These are phyloP conservation scores for Neria commutata DNA, from an alignment of 2,888 invertebrate species.

Conservation along the genomic window DNA sequence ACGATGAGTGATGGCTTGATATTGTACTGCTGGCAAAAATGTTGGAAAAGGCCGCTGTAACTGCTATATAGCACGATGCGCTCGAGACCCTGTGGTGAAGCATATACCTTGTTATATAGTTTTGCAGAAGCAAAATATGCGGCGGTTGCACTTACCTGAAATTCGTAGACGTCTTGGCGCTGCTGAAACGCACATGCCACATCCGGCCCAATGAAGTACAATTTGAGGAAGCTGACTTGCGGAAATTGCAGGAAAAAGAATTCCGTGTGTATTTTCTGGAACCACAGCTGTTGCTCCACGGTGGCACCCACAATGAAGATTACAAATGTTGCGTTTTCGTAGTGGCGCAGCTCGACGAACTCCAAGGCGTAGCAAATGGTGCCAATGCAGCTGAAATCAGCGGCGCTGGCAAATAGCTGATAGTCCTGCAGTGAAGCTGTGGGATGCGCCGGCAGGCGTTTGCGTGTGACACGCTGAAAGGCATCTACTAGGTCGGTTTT, in stretches of 20 bases:
- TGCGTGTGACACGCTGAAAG: conserved; percentile 32
- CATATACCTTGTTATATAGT: too few relatives aligned
- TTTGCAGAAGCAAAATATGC: too few relatives aligned
- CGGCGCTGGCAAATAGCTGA: conserved; percentile 41
- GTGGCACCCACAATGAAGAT: conserved; percentile 46
- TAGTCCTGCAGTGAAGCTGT: conserved; percentile 35
- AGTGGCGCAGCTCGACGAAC: conserved; percentile 23
- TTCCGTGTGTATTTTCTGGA: conserved; percentile 41
- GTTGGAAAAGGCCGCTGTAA: conserved; percentile 34
- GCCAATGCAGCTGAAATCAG: conserved; percentile 49
- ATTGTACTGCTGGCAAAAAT: conserved; percentile 28
- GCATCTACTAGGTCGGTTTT: conserved; percentile 36
- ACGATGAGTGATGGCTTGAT: conserved; percentile 42
- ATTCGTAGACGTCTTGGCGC: conserved; percentile 19
- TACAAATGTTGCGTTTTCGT: conserved; percentile 23
- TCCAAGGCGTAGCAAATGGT: conserved; percentile 43
- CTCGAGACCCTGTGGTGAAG: conserved; percentile 23
- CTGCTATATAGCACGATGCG: conserved; percentile 25
- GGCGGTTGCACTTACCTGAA: too few relatives aligned
- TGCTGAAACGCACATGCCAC: background rate
- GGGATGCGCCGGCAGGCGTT: conserved; percentile 30
- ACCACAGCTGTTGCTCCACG: conserved; percentile 40
- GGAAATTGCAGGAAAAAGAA: conserved; percentile 48
- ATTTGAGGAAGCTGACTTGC: conserved; percentile 33
- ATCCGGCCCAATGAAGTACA: conserved; percentile 48